Percentiles rank a stretch among this genome's conserved stretches.
Conservation (phyloP, 2,888 invertebrate species). For the Sylvicola cinctus region DNA sequence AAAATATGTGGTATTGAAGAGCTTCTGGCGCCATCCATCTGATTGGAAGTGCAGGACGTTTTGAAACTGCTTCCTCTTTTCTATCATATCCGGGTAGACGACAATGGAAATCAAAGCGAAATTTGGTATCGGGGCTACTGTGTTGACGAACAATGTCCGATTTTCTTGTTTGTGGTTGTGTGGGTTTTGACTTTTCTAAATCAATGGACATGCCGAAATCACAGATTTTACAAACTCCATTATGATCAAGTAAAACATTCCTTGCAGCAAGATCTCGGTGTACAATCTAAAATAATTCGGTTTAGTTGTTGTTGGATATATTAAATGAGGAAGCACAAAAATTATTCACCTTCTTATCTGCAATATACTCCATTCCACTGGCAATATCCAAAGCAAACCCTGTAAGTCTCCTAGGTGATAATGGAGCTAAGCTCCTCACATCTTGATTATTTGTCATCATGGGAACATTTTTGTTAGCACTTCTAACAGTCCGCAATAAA, state of each 20-base stretch:
- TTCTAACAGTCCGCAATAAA: conserved; percentile 39
- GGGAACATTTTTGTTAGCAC: conserved; percentile 12
- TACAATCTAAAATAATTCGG: conserved; percentile 43
- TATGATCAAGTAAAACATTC: conserved; percentile 64
- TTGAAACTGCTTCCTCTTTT: conserved; percentile 6
- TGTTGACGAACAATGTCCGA: conserved; percentile 15
- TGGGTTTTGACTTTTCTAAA: conserved; percentile 23
- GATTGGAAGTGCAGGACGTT: conserved; percentile 23
- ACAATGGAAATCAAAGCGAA: conserved; percentile 19
- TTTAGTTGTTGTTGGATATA: conserved; percentile 3
- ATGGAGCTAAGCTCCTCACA: conserved; percentile 20
- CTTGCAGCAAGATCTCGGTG: conserved; percentile 70
- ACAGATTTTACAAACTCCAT: conserved; percentile 71
- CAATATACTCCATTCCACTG: conserved; percentile 67
- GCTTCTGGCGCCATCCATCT: conserved; percentile 76
- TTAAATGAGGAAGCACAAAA: conserved; percentile 1
- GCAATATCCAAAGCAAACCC: conserved; percentile 68
- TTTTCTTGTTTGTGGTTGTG: conserved; percentile 13
- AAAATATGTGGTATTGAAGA: conserved; percentile 54
- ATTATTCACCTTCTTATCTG: conserved; percentile 48
- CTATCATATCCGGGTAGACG: conserved; percentile 6
- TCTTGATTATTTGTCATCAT: conserved; percentile 8
- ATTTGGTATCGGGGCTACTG: conserved; percentile 12
- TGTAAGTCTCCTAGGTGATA: conserved; percentile 41
- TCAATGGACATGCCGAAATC: conserved; percentile 73